These are phyloP conservation scores for Helicorthomorpha holstii DNA, from an alignment of 1,140 invertebrate genomes.

Conservation along the genomic window DNA sequence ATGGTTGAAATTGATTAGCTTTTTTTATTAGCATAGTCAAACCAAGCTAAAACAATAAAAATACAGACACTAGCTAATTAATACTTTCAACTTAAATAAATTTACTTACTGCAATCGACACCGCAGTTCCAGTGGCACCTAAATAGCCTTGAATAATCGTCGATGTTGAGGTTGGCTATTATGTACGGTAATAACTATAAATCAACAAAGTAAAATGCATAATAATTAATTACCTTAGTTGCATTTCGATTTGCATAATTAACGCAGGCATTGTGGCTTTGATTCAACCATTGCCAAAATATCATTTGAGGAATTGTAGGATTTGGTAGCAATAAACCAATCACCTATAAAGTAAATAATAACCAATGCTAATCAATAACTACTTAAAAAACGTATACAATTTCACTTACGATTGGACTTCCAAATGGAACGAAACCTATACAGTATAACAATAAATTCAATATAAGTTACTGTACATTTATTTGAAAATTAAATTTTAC, in stretches of 20 bases:
- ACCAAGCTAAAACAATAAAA: conserved; percentile 18
- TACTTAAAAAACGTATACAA: conserved; percentile 3
- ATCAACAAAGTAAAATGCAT: no score
- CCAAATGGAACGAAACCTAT: conserved; percentile 34
- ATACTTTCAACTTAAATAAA: neutral
- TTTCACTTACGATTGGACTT: conserved; percentile 26
- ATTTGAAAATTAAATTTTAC: conserved; percentile 11
- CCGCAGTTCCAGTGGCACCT: conserved; percentile 26
- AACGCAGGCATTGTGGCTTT: conserved; percentile 76
- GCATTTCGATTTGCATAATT: conserved; percentile 84
- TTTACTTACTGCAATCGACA: conserved; percentile 25
- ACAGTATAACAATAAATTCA: neutral
- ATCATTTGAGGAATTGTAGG: conserved; percentile 54
- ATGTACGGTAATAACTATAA: no score
- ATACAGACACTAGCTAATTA: no score
- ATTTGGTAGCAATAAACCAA: conserved; percentile 32
- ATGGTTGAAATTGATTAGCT: conserved; percentile 22
- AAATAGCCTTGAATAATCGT: conserved; percentile 29
- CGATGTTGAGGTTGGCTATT: conserved; percentile 26
- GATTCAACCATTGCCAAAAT: conserved; percentile 88
- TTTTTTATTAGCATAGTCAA: conserved; percentile 26
- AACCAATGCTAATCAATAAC: neutral
- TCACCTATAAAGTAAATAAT: conserved; percentile 20
- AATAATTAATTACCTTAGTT: conserved; percentile 25
- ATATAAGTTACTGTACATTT: neutral